Conservation (phyloP, 2,113 vertebrate genomes). For the Syngnathus floridae region DNA sequence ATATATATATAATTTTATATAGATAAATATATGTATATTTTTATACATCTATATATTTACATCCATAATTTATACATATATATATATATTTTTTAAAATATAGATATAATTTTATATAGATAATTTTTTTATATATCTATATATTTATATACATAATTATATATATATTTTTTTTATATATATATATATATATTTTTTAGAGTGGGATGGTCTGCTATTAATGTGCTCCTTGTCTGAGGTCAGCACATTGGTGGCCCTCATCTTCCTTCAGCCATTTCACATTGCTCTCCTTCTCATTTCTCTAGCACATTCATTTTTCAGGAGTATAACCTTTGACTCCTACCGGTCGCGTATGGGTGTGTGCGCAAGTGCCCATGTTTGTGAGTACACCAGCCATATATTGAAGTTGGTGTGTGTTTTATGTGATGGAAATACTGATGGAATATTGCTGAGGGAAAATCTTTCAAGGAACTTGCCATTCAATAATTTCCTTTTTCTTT, state of each 20-base stretch:
- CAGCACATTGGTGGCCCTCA: neutral
- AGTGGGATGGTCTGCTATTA: neutral
- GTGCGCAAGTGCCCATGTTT: slow-evolving; percentile 12
- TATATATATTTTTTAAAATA: too few species aligned
- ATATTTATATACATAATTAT: too few species aligned
- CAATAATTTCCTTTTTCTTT: slow-evolving; percentile 23
- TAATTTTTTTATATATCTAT: too few species aligned
- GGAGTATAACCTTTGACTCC: slow-evolving; percentile 51
- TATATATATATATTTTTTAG: neutral
- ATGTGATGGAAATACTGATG: slow-evolving; percentile 36
- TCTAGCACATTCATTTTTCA: slow-evolving; percentile 60
- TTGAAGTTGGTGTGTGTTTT: slow-evolving; percentile 21
- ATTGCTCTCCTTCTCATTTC: slow-evolving; percentile 53
- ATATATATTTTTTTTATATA: too few species aligned
- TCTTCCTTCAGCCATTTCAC: slow-evolving; percentile 22
- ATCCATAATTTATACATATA: too few species aligned
- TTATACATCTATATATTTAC: too few species aligned
- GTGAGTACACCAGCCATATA: slow-evolving; percentile 20
- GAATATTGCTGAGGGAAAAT: slow-evolving; percentile 52
- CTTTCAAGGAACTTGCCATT: slow-evolving; percentile 14
- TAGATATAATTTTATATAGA: too few species aligned
- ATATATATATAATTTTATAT: too few species aligned
- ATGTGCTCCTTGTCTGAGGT: neutral
- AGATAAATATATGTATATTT: too few species aligned
- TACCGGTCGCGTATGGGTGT: slow-evolving; percentile 4